phyloP scores from a whole-genome alignment of 2,888 invertebrate species.

The Pteria penguin region DNA sequence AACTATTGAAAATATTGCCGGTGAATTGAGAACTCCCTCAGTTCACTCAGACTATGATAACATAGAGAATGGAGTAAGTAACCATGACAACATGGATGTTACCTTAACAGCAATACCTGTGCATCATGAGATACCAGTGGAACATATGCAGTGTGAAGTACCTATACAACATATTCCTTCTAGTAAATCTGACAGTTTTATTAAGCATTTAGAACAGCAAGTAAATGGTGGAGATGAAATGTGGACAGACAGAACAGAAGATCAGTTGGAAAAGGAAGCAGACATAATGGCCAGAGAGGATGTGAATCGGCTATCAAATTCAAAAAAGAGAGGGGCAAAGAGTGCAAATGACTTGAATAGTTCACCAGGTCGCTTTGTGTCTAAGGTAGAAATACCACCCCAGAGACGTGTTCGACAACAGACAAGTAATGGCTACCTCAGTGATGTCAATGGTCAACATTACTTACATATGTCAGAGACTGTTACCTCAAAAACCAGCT shows the following conservation, averaged over 20 bases:
- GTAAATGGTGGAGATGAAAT: background rate
- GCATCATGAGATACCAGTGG: conserved; percentile 11
- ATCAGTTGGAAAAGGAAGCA: background rate
- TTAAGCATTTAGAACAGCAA: conserved; percentile 19
- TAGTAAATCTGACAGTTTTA: conserved; percentile 61
- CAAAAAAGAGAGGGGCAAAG: conserved; percentile 6
- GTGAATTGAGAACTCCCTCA: conserved; percentile 60
- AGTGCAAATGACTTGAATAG: conserved; percentile 17
- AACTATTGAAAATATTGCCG: conserved; percentile 58
- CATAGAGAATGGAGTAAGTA: conserved; percentile 41
- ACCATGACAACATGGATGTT: conserved; percentile 18
- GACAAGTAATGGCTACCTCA: conserved; percentile 7
- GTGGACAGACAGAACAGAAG: background rate
- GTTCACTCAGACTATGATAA: conserved; percentile 74
- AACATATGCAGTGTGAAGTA: background rate
- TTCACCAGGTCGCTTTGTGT: conserved; percentile 4
- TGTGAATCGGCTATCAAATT: background rate
- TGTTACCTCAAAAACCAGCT: background rate
- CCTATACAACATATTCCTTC: conserved; percentile 40
- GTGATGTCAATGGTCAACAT: background rate
- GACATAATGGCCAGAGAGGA: conserved; percentile 3
- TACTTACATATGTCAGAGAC: background rate
- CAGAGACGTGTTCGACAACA: background rate
- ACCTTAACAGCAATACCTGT: conserved; percentile 38
- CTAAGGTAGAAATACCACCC: conserved; percentile 4